phyloP scores from a whole-genome alignment of 2,797 vertebrate genomes.

The Sebastes iracundus region DNA sequence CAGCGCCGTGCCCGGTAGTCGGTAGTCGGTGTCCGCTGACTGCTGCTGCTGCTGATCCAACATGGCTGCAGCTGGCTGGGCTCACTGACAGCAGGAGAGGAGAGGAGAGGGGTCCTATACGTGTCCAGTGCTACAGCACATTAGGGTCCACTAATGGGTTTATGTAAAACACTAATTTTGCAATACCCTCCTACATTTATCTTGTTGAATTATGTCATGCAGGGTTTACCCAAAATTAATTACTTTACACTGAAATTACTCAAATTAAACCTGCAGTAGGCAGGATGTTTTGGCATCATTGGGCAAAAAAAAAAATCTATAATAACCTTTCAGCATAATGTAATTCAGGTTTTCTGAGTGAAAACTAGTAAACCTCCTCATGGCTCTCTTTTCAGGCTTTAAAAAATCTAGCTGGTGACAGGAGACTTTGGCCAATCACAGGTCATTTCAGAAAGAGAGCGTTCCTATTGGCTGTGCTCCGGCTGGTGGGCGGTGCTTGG shows the following conservation, averaged over 20 bases:
- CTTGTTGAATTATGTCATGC: not conserved
- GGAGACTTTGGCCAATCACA: too few relatives aligned
- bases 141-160: not conserved
- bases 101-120: conserved; percentile 37
- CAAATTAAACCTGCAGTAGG: too few relatives aligned
- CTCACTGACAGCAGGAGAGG: conserved; percentile 39
- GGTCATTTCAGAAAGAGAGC: too few relatives aligned
- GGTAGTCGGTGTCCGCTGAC: conserved; percentile 73
- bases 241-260: not conserved
- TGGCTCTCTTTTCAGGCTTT: too few relatives aligned
- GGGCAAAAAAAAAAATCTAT: too few relatives aligned
- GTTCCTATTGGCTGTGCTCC: too few relatives aligned
- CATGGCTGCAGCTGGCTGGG: conserved; percentile 77
- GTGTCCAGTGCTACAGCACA: conserved; percentile 17
- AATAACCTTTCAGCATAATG: too few relatives aligned
- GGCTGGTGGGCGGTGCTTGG: too few relatives aligned
- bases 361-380: too few relatives aligned
- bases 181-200: not conserved
- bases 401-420: rapidly evolving
- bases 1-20: conserved; percentile 79
- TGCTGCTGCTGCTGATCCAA: conserved; percentile 62
- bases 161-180: not conserved
- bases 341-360: too few relatives aligned
- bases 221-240: too few relatives aligned
- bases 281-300: too few relatives aligned